Percentiles rank a stretch among this genome's conserved stretches.
Evolutionary conservation across 2,888 invertebrate species (phyloP).

Genomic region (Piscicola geometra): DNA sequence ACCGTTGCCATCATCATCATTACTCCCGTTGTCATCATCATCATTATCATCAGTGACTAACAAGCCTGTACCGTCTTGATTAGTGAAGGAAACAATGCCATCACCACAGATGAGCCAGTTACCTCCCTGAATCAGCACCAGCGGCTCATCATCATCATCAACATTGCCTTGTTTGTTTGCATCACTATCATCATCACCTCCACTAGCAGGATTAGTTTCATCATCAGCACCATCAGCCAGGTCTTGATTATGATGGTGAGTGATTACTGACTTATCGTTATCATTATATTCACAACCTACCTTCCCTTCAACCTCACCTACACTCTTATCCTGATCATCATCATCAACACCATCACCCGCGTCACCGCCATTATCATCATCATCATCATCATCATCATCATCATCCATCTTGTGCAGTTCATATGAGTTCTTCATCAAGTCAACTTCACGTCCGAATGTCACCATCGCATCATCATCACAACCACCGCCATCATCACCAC

Average conservation of each 20-base stretch:
- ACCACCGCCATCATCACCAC: not conserved
- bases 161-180: no score
- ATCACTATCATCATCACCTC: not conserved
- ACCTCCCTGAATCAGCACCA: no score
- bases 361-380: not conserved
- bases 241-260: no score
- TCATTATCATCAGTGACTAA: not conserved
- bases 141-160: not conserved
- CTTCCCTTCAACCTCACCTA: no score
- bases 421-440: not conserved
- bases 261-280: no score
- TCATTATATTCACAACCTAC: no score
- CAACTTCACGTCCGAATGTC: not conserved
- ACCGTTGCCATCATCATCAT: not conserved
- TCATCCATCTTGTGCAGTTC: not conserved
- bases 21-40: not conserved
- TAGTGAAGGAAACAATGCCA: no score
- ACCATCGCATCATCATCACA: not conserved
- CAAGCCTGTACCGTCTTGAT: not conserved
- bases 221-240: not conserved
- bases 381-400: constrained; percentile 1
- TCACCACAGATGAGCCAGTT: no score
- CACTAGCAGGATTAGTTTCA: not conserved
- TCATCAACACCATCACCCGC: no score
- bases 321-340: no score